Base-by-base conservation (phyloP, 2,888 invertebrate species). In the Cerastoderma edule region DNA sequence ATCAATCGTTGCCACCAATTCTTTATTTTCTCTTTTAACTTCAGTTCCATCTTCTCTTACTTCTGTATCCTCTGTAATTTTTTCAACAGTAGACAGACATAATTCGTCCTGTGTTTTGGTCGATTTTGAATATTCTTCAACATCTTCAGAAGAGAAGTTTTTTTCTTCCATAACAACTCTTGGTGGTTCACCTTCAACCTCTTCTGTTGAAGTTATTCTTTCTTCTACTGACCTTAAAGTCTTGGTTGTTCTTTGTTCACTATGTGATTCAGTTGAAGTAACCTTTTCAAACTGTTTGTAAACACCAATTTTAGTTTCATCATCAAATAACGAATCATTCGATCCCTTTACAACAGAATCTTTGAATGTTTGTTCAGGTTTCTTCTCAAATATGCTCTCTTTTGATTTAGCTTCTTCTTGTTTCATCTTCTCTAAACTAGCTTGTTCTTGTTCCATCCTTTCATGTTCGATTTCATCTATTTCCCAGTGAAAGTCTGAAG, bases 401-500 rank as follows among this genome's bases (percentile, higher is more conserved):
- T 48, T 48, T 4, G 24, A 24, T 16, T 5, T 53, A 54, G n/a
- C 65, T 66, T 57, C 50, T 4, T 30, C 64, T 48, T 57, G 32
- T 35, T 35, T 56, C 30, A 39, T 32, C 46, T 33, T 50, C 60
- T 60, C 30, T 24, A 35, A 32, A 13, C 30, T 46, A 16, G 24
- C 24, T 8, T 24, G 8, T 35, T 60, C 60, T 39, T 24, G 10
- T 39, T 60, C 39, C 35, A 24, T 28, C 44, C 65, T 64, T 65
- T 72, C 72, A 13, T 66, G 64, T 19, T 67, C 74, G 28, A 76
- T 65, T 50, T 83, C 84, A n/a, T 80, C 82, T 48, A 64, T 24
- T 50, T 84, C 84, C 54, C 70, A 72, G 30, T 64, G 75, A 67
- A 85, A 83, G 50, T 91, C 91, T 39, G 90, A 90, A 24, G 91